A percentile compares a stretch with the other conserved stretches of the same genome.
phyloP scores from a whole-genome alignment of 2,888 invertebrate species.

The Phyllotreta cruciferae region DNA sequence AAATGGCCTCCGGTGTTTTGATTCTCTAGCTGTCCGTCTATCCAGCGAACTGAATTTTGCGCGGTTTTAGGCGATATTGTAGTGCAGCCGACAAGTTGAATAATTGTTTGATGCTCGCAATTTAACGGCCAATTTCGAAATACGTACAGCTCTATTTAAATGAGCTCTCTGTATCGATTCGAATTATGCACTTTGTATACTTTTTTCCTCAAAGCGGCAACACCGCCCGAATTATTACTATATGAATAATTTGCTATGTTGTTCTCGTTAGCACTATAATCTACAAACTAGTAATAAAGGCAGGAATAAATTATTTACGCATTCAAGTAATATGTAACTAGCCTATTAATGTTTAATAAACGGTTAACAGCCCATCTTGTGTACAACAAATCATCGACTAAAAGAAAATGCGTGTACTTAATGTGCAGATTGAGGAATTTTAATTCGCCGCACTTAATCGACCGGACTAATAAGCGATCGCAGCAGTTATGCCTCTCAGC shows the following conservation, averaged over 20 bases:
- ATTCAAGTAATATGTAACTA: too few relatives aligned
- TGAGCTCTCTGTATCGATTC: neutral
- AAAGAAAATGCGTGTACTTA: neutral
- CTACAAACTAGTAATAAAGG: too few relatives aligned
- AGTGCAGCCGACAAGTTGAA: slow-evolving; percentile 8
- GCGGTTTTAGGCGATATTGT: slow-evolving; percentile 16
- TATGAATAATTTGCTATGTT: too few relatives aligned
- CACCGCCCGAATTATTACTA: too few relatives aligned
- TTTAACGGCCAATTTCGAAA: neutral
- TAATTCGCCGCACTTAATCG: neutral
- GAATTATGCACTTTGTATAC: neutral
- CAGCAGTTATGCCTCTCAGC: slow-evolving; percentile 32
- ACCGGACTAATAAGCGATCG: slow-evolving; percentile 8
- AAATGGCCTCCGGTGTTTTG: slow-evolving; percentile 24
- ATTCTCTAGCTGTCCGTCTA: slow-evolving; percentile 27
- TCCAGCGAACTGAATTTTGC: slow-evolving; percentile 25
- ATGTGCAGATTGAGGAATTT: neutral
- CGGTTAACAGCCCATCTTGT: too few relatives aligned
- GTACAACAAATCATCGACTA: neutral
- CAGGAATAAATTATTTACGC: too few relatives aligned
- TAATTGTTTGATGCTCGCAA: neutral
- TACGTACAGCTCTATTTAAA: neutral
- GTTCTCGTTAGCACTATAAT: too few relatives aligned
- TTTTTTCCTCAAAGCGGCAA: too few relatives aligned
- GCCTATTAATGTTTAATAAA: too few relatives aligned